Conservation (phyloP, 2,888 invertebrate species). For the Clanis bilineata region DNA sequence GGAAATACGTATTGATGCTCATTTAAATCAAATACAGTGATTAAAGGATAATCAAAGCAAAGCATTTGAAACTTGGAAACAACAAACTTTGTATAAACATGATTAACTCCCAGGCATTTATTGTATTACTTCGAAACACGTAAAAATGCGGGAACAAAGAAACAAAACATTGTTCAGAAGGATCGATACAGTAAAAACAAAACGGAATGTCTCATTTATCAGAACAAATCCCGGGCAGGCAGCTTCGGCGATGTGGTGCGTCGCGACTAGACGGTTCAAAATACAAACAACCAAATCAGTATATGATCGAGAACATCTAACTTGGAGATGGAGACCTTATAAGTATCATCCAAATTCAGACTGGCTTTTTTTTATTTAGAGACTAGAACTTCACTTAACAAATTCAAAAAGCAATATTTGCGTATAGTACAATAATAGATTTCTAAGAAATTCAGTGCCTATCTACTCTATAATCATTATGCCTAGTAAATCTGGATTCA, state of each 20-base stretch:
- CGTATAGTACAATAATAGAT: no score
- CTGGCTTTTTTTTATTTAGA: no score
- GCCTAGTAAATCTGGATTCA: no score
- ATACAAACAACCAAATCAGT: no score
- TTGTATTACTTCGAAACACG: not conserved
- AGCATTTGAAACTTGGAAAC: not conserved
- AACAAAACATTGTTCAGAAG: not conserved
- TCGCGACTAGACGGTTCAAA: constrained; percentile 44
- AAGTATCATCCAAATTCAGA: no score
- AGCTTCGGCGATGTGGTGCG: constrained; percentile 22
- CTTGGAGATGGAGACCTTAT: no score
- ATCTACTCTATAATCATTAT: no score
- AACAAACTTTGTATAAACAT: not conserved
- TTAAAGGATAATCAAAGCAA: not conserved
- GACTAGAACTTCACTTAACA: no score
- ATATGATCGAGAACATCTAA: no score
- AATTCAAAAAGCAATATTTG: no score
- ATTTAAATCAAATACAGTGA: not conserved
- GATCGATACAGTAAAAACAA: constrained; percentile 26
- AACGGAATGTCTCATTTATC: constrained; percentile 43
- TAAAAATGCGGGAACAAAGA: not conserved
- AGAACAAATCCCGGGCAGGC: constrained; percentile 42
- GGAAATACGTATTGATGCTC: not conserved
- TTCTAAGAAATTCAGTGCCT: no score
- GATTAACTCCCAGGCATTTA: not conserved